phyloP scores from a whole-genome alignment of 2,888 invertebrate species.

The Lasioglossum morio region DNA sequence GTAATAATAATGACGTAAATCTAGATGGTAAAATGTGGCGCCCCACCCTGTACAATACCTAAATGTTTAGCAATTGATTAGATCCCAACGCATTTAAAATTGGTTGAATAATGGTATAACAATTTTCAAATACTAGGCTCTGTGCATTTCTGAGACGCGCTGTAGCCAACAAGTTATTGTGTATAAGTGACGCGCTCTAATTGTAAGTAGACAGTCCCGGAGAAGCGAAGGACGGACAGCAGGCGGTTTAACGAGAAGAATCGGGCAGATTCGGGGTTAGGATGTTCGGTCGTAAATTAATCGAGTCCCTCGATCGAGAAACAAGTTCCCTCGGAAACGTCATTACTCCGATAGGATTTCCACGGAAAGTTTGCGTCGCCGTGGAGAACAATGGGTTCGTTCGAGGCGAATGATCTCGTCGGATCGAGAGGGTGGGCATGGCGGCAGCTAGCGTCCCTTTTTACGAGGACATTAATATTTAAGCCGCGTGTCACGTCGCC shows the following conservation, averaged over 20 bases:
- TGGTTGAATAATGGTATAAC: no score
- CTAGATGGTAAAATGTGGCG: no score
- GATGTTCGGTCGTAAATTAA: constrained; percentile 19
- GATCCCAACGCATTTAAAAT: no score
- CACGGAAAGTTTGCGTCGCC: neutral
- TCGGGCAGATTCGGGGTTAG: neutral
- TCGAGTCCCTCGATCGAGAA: constrained; percentile 12
- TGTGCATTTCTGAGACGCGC: neutral
- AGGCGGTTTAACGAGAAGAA: neutral
- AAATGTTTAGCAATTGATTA: no score
- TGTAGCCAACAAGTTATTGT: neutral
- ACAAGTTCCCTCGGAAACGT: constrained; percentile 7
- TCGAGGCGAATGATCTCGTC: neutral
- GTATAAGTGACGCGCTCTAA: neutral
- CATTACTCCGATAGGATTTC: neutral
- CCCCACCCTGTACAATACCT: no score
- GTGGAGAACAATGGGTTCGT: neutral
- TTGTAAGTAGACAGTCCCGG: neutral
- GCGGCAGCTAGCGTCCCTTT: neutral
- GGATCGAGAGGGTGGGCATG: neutral
- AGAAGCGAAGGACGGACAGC: neutral
- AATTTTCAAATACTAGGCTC: neutral
- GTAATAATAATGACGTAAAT: no score
- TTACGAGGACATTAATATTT: neutral
- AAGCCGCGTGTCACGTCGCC: neutral